Evolutionary conservation across 2,888 invertebrate genomes (phyloP), one percentile per base, ranked within the genome.

Genomic region (Lasioglossum malachurum): DNA sequence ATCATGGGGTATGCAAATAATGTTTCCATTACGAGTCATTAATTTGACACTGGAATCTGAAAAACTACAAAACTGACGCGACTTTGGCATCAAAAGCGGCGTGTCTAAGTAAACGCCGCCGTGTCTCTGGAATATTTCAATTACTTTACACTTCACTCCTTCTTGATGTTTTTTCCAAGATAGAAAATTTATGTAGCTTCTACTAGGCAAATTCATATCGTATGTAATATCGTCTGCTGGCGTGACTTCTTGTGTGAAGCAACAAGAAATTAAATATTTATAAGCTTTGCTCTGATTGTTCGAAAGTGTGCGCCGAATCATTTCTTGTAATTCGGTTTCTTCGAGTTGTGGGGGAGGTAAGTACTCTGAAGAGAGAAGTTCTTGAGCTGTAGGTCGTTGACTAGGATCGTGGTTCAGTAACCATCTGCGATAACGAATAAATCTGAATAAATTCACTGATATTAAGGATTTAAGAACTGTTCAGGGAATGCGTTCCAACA

Each of bases 311-410:
- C 98, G 98, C 0, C 97, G 96, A 23, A 99, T 96, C 93, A 98
- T 97, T 90, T 98, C 98, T 78, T 98, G 97, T 2, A 99, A 95
- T 87, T 98, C 98, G 0, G 97, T 97, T 89, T 99, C 98, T 92
- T 98, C 98, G n/a, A 99, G 96, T 90, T 97, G 97, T 0, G 98
- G 97, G 0, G 98, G 97, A 0, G 99, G 99, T 4, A 99, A 96
- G 90, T 97, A 97, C 83, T 98, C 97, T 0, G 98, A 98, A 53
- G 97, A 96, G 0, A 99, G 96, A 3, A 99, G 96, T 94, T 99
- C 98, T 67, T 97, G 97, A 10, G 99, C 98, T 0, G 98, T 98
- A 0, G 99, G 99, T 7, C 99, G 96, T 89, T 97, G 96, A 53
- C 97, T 96, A 0, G 98, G 97, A 94, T 99, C 98, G 94, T 99